Conservation (phyloP, 2,888 invertebrate genomes). For the Apantesis nais region DNA sequence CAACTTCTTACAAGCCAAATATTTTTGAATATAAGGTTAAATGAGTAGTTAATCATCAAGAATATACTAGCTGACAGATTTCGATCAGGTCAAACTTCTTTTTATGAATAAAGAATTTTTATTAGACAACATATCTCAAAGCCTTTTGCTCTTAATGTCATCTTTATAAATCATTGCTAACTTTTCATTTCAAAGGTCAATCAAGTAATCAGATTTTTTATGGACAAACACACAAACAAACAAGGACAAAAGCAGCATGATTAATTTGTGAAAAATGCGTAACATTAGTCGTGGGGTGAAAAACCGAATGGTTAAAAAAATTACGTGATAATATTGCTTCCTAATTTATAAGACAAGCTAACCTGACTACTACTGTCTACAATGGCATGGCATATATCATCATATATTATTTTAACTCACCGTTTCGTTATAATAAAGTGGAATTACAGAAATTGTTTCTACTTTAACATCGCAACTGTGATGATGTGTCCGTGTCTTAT, state of each 20-base stretch:
- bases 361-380: slow-evolving; percentile 22
- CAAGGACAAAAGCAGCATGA: neutral
- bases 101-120: slow-evolving; percentile 29
- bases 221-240: too few species aligned
- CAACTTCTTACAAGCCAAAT: slow-evolving; percentile 30
- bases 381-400: neutral
- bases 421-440: slow-evolving; percentile 40
- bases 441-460: slow-evolving; percentile 50
- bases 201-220: neutral
- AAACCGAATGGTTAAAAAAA: neutral
- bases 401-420: slow-evolving; percentile 37
- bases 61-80: slow-evolving; percentile 26
- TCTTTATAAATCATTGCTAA: neutral
- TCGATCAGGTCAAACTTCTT: slow-evolving; percentile 31
- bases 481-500: slow-evolving; percentile 34
- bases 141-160: neutral
- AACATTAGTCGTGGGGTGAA: neutral
- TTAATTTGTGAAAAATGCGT: neutral
- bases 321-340: neutral
- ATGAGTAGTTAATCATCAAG: slow-evolving; percentile 22
- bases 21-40: slow-evolving; percentile 27
- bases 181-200: slow-evolving; percentile 3
- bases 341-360: slow-evolving; percentile 25
- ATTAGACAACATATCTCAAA: neutral
- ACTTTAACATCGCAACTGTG: slow-evolving; percentile 47